Percentiles rank a stretch among this genome's conserved stretches.
Conservation (phyloP, 2,113 vertebrate genomes). For the Pterophyllum scalare region DNA sequence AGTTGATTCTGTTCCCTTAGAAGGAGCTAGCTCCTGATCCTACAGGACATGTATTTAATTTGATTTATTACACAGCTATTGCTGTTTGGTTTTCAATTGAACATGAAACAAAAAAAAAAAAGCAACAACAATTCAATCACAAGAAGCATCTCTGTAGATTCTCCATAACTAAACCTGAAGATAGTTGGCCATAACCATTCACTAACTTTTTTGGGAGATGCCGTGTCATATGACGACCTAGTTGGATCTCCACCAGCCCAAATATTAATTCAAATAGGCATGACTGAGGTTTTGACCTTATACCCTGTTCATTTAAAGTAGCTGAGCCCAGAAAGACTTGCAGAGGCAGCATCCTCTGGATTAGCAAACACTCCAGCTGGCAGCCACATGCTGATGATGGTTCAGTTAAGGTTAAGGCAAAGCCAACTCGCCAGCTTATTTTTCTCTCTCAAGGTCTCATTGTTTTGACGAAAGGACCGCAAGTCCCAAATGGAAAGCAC, state of each 20-base stretch:
- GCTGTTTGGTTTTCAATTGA: slow-evolving; percentile 15
- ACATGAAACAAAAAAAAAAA: slow-evolving; percentile 12
- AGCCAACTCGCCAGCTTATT: slow-evolving; percentile 39
- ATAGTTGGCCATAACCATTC: neutral
- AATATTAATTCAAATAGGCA: slow-evolving; percentile 32
- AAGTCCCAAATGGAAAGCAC: slow-evolving; percentile 28
- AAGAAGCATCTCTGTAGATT: neutral
- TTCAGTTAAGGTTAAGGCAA: slow-evolving; percentile 59
- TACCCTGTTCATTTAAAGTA: slow-evolving; percentile 13
- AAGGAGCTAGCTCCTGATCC: neutral
- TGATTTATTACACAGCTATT: neutral
- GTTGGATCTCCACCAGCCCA: slow-evolving; percentile 10
- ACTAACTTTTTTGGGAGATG: neutral
- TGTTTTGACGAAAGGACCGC: slow-evolving; percentile 36
- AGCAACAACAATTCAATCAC: neutral
- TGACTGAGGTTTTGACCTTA: slow-evolving; percentile 38
- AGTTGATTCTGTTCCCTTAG: neutral
- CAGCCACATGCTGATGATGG: slow-evolving; percentile 59
- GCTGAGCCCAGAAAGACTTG: slow-evolving; percentile 21
- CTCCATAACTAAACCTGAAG: neutral
- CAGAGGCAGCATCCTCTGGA: slow-evolving; percentile 45
- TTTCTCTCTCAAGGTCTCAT: slow-evolving; percentile 33
- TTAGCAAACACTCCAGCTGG: slow-evolving; percentile 53
- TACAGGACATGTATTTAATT: slow-evolving; percentile 13
- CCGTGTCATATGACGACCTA: neutral